Conservation (phyloP, 2,113 vertebrate genomes). For the Camarhynchus parvulus region DNA sequence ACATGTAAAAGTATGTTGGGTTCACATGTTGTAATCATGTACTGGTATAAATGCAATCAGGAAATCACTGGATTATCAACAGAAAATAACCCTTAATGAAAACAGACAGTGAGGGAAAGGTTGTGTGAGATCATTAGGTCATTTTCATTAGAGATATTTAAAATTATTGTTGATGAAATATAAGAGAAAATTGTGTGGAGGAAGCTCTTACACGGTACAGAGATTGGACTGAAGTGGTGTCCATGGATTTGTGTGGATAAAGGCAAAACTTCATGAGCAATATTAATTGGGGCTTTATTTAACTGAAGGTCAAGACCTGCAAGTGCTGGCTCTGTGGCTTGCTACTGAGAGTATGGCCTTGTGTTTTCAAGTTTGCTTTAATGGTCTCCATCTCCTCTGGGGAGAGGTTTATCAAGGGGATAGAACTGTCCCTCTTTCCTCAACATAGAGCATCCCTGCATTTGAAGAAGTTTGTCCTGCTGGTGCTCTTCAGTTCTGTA, state of each 20-base stretch:
- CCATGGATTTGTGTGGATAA: background rate
- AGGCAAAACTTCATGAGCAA: background rate
- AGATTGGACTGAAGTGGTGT: background rate
- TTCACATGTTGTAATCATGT: background rate
- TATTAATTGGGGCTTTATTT: conserved; percentile 18
- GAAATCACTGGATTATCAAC: background rate
- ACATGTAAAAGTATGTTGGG: background rate
- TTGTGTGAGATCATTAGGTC: background rate
- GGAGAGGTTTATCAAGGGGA: background rate
- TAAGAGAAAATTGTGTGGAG: background rate
- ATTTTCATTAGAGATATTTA: conserved; percentile 31
- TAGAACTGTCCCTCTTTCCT: background rate
- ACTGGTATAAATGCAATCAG: background rate
- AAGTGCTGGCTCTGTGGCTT: background rate
- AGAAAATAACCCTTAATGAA: conserved; percentile 8
- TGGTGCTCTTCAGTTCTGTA: background rate
- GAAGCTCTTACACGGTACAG: background rate
- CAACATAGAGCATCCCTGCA: background rate
- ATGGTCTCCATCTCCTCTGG: background rate
- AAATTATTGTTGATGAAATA: conserved; percentile 31
- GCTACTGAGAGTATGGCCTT: background rate
- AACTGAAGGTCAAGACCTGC: conserved; percentile 2
- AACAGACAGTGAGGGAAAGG: background rate
- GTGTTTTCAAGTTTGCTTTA: background rate
- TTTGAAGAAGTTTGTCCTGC: background rate